Evolutionary conservation across 1,140 invertebrate genomes (phyloP).

Genomic region (Caenorhabditis elegans): WBcel235 BX284604.4:12042501-12043000

Average conservation of each 20-base stretch:
- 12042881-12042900: too few species aligned
- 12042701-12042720: slow-evolving; percentile 66
- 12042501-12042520: slow-evolving; percentile 36
- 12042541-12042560: slow-evolving; percentile 36
- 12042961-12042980: too few species aligned
- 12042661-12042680: slow-evolving; percentile 63
- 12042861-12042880: too few species aligned
- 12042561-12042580: slow-evolving; percentile 53
- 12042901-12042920: too few species aligned
- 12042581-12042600: slow-evolving; percentile 60
- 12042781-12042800: slow-evolving; percentile 63
- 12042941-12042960: too few species aligned
- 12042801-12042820: slow-evolving; percentile 54
- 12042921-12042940: too few species aligned
- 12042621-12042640: slow-evolving; percentile 53
- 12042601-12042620: slow-evolving; percentile 62
- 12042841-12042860: not conserved
- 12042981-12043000: too few species aligned
- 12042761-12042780: slow-evolving; percentile 61
- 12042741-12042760: slow-evolving; percentile 47
- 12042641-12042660: slow-evolving; percentile 33
- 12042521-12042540: slow-evolving; percentile 41
- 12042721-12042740: slow-evolving; percentile 47
- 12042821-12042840: not conserved
- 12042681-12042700: slow-evolving; percentile 65